Base-by-base conservation (phyloP, 2,888 invertebrate genomes). In the Kryphioiulus occultus region DNA sequence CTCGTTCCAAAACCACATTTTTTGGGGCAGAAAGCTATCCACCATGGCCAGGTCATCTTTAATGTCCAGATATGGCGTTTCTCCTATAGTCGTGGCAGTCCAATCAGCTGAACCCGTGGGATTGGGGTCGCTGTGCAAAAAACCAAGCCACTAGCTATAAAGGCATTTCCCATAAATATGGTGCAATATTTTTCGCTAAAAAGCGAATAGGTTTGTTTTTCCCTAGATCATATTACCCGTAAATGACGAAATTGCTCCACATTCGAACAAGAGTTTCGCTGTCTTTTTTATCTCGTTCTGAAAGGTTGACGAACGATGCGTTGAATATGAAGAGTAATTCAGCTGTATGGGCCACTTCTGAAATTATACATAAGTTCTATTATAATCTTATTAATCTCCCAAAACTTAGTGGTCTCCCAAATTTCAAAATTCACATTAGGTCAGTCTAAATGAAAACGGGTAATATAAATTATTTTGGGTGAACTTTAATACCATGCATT, bases 1-100 rank as follows among this genome's bases (percentile, higher is more conserved):
- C 17, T 85, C 85, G 39, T 85, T 85, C 85, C 85, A 85, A 26
- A 85, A 85, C 85, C 85, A 85, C 44, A 85, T 85, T 85, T 47
- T 42, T 47, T 85, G 85, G 3, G 85, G 42, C 0, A 44, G 26
- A 44, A 42, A 85, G 1, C 26, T 12, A 85, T 85, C 44, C 26
- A 47, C 30, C 47, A 30, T 85, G 0, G 0, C 47, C 42, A 22
- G 47, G 85, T 85, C 30, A 26, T 85, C 85, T 30, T 42, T 2
- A 17, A 85, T 85, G 17, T 85, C 85, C 44, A 85, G 47, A 26
- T 85, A 85, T n/a, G 30, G 17, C 30, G 47, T 26, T 85, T 22
- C 22, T 19, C 44, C 44, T 19, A n/a, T 12, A 10, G 47, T 47
- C 9, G 85, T 85, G 7, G 85, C 10, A 44, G 26, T 44, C 85